Evolutionary conservation across 2,113 vertebrate species (phyloP), one percentile per base, ranked within the genome.

Genomic region (Tragelaphus scriptus): DNA sequence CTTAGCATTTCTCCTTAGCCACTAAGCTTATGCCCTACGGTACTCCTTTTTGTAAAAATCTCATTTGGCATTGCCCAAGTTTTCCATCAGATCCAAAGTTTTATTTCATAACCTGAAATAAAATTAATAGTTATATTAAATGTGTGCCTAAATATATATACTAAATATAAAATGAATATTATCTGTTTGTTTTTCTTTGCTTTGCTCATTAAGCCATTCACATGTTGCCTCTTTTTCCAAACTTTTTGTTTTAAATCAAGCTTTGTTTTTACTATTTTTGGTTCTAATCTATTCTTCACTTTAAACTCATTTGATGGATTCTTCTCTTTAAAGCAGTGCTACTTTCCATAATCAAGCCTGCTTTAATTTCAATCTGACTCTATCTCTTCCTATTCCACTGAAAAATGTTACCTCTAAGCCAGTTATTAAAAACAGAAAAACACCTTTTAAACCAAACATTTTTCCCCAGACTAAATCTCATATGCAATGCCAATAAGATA

Each of bases 61-160:
- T 51, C 49, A 14, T 32, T 96, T 68, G 19, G 26, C 63, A 92
- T 32, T 47, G 14, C 23, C 82, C 47, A 49, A 75, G n/a, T 86
- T 95, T 94, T 77, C 92, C 30, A 65, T 40, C 56, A 87, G 58
- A 88, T 30, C 51, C 21, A 82, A 90, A 53, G 28, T 79, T 96
- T 91, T 80, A 96, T 68, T 90, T 96, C 15, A 59, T 86, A 77
- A 96, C 19, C 19, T 40, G 28, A 97, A 97, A 89, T 85, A 63
- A 95, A 82, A 15, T 19, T 87, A 61, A 26, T 75, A n/a, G 51
- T 84, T 77, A 82, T 14, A 88, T 4, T 56, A n/a, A 91, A 93
- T 28, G 94, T 89, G n/a, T 30, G 44, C 79, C 81, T 95, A 94
- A 49, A n/a, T 77, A 77, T 28, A 95, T 44, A 90, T 8, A 59